These are phyloP conservation scores for Entelurus aequoreus DNA, from an alignment of 2,113 vertebrate genomes.

Conservation along the genomic window DNA sequence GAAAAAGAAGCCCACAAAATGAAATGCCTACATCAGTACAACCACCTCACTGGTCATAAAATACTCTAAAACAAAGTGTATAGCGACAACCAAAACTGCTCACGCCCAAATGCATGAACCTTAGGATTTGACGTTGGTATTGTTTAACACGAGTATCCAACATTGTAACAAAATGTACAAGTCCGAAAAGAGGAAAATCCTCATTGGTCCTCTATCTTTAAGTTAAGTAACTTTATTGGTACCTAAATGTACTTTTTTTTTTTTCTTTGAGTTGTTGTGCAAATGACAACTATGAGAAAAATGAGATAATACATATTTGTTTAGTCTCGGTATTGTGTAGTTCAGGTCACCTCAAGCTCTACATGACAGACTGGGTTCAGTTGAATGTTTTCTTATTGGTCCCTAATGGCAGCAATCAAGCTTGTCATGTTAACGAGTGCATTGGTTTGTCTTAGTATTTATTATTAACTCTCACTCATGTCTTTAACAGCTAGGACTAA, in stretches of 20 bases:
- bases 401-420: constrained; percentile 35
- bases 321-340: constrained; percentile 64
- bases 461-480: constrained; percentile 26
- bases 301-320: constrained; percentile 61
- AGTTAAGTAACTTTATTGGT: background rate
- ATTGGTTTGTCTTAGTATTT: constrained; percentile 24
- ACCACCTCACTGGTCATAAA: too few species aligned
- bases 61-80: too few species aligned
- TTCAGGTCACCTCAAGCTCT: constrained; percentile 51
- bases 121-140: too few species aligned
- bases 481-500: constrained; percentile 9
- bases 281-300: constrained; percentile 53
- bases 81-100: too few species aligned
- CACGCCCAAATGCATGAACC: too few species aligned
- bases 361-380: constrained; percentile 44
- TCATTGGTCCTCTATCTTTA: too few species aligned
- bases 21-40: too few species aligned
- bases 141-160: too few species aligned
- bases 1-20: too few species aligned
- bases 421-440: constrained; percentile 26
- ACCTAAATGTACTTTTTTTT: constrained; percentile 6
- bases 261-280: constrained; percentile 28
- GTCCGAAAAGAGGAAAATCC: too few species aligned
- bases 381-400: constrained; percentile 46
- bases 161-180: too few species aligned